A percentile compares a stretch with the other conserved stretches of the same genome.
These are phyloP conservation scores for Megalurothrips usitatus DNA, from an alignment of 2,888 invertebrate genomes.

Conservation along the genomic window DNA sequence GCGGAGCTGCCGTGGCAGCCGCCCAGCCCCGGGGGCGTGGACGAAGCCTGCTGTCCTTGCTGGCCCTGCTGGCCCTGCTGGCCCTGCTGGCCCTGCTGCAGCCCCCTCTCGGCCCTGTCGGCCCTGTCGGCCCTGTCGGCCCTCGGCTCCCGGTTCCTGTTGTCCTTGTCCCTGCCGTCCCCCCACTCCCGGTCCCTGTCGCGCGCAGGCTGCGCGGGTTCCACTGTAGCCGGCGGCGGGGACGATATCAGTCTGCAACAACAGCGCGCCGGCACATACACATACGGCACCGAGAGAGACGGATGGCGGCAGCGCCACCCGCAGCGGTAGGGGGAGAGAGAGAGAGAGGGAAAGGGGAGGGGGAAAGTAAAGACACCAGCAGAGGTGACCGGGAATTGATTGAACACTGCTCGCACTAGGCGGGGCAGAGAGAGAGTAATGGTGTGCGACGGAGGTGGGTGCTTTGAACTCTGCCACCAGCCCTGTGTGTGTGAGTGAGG, in stretches of 20 bases:
- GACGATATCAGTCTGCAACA: constrained; percentile 35
- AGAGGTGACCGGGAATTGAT: no score
- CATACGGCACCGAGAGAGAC: neutral
- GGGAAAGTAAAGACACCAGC: no score
- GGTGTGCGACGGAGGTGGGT: no score
- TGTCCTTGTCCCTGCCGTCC: neutral
- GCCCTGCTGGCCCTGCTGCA: neutral
- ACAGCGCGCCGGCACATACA: neutral
- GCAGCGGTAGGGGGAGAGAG: no score
- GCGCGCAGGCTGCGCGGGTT: constrained; percentile 30
- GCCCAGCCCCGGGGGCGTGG: constrained; percentile 8
- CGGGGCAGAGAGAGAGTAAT: no score
- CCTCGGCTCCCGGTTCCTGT: neutral
- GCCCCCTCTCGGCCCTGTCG: no score
- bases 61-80: neutral
- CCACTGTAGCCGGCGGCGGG: neutral
- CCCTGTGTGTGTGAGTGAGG: no score
- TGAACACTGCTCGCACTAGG: no score
- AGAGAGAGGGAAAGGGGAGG: no score
- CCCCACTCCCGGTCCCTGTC: neutral
- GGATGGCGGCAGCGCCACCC: constrained; percentile 34
- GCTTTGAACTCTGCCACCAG: no score
- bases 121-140: neutral
- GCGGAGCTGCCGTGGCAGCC: no score
- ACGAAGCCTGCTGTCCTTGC: constrained; percentile 13